A percentile compares a stretch with the other conserved stretches of the same genome.
Evolutionary conservation across 2,113 vertebrate species (phyloP).

Genomic region (Clarias magur): DNA sequence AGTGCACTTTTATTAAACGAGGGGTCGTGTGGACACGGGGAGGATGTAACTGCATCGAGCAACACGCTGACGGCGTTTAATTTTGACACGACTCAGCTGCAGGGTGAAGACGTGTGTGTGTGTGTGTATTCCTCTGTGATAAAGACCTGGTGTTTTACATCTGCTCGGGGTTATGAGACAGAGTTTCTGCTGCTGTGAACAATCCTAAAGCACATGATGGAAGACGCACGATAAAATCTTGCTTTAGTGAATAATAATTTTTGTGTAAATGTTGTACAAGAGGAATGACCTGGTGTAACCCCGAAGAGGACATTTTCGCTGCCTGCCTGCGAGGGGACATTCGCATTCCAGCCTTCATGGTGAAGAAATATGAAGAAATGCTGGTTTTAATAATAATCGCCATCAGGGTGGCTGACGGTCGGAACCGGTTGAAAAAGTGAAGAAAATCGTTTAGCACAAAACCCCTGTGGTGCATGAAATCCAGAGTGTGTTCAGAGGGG

Average conservation of each 20-base stretch:
- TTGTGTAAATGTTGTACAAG: too few relatives aligned
- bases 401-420: neutral
- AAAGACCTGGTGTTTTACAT: neutral
- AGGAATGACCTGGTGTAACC: neutral
- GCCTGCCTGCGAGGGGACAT: too few relatives aligned
- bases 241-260: neutral
- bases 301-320: neutral
- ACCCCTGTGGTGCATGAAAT: neutral
- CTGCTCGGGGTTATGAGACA: neutral
- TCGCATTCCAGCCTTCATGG: too few relatives aligned
- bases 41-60: neutral
- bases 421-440: neutral
- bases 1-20: neutral
- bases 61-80: neutral
- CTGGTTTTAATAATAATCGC: neutral
- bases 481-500: neutral
- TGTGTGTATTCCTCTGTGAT: neutral
- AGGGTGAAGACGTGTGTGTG: neutral
- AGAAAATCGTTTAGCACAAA: neutral
- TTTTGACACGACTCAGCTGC: slow-evolving; percentile 18
- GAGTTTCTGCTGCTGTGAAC: neutral
- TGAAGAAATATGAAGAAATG: neutral
- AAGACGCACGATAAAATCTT: neutral
- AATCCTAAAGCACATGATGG: neutral
- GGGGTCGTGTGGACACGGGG: neutral